Conservation (phyloP, 2,113 vertebrate species). For the Caretta caretta region DNA sequence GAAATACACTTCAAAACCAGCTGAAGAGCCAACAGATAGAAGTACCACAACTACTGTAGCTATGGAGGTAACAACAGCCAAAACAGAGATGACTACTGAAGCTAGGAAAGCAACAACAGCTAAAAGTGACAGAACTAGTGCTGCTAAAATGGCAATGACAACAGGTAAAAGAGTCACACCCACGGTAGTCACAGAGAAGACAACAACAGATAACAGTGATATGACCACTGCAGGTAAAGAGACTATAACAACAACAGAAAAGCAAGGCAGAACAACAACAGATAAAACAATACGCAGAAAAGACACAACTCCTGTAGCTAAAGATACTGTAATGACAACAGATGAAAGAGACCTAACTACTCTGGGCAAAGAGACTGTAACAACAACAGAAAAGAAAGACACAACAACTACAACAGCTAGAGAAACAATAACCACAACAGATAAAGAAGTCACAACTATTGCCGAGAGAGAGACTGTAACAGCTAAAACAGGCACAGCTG, state of each 20-base stretch:
- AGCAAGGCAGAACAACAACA: slow-evolving; percentile 36
- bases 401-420: not conserved
- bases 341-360: slow-evolving; percentile 9
- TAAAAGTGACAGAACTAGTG: not conserved
- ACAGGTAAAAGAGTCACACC: not conserved
- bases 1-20: not conserved
- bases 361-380: not conserved
- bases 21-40: slow-evolving; percentile 28
- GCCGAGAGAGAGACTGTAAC: not conserved
- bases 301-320: not conserved
- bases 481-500: slow-evolving; percentile 4
- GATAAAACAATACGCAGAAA: slow-evolving; percentile 28
- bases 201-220: not conserved
- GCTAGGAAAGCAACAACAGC: not conserved
- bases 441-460: not conserved
- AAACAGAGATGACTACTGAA: not conserved
- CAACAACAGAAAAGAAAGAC: not conserved
- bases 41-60: not conserved
- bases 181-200: not conserved
- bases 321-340: not conserved
- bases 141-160: not conserved
- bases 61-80: not conserved
- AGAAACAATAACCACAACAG: not conserved
- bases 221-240: not conserved
- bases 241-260: not conserved